These are phyloP conservation scores for Arenicola marina DNA, from an alignment of 2,888 invertebrate species.

Conservation along the genomic window DNA sequence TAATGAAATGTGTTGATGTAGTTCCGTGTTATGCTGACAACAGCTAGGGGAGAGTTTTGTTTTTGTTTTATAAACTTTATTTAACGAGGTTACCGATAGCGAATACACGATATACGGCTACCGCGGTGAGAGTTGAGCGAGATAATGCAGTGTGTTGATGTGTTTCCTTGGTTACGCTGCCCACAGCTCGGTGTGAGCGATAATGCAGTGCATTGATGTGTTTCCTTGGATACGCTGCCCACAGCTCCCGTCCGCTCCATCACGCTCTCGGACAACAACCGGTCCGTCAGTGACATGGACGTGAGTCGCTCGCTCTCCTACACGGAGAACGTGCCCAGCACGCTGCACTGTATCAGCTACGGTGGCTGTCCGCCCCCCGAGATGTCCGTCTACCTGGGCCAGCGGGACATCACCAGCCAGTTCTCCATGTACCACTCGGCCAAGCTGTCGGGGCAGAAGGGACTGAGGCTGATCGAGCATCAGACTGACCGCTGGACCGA, in stretches of 20 bases:
- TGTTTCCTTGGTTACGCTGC: no score
- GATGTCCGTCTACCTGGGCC: slow-evolving; percentile 16
- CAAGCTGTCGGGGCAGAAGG: neutral
- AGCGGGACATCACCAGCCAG: slow-evolving; percentile 9
- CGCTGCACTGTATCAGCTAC: slow-evolving; percentile 16
- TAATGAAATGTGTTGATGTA: no score
- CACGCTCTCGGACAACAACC: neutral
- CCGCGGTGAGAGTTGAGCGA: no score
- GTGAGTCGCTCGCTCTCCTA: slow-evolving; percentile 6
- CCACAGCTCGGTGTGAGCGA: no score
- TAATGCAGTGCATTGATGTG: no score
- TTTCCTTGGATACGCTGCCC: no score
- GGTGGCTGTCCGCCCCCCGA: slow-evolving; percentile 30
- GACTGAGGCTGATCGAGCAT: slow-evolving; percentile 4
- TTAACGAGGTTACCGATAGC: no score
- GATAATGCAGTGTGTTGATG: no score
- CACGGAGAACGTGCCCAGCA: slow-evolving; percentile 14
- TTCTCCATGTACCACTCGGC: neutral
- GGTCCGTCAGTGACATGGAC: neutral
- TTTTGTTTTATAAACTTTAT: no score
- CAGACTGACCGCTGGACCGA: slow-evolving; percentile 2
- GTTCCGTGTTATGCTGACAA: no score
- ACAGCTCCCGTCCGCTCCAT: slow-evolving; percentile 1
- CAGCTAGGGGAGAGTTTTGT: no score
- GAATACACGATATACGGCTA: no score